phyloP scores from a whole-genome alignment of 2,888 invertebrate species.

The Dendrolimus pini region DNA sequence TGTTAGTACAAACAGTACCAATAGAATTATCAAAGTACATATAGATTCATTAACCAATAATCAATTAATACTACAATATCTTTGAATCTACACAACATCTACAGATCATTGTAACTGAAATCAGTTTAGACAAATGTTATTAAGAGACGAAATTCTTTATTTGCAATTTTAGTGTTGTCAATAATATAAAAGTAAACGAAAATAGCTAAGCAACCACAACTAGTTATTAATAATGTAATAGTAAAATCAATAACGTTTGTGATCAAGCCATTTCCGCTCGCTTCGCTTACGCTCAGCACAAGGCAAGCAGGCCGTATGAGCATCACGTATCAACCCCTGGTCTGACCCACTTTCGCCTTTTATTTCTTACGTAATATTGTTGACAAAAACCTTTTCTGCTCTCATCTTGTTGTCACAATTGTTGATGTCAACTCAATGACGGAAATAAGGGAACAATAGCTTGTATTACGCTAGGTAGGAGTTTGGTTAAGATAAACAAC shows the following conservation, averaged over 20 bases:
- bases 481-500: background rate
- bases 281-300: background rate
- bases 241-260: background rate
- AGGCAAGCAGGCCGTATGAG: background rate
- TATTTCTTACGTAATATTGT: conserved; percentile 27
- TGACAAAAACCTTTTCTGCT: conserved; percentile 19
- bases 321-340: conserved; percentile 9
- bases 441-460: conserved; percentile 1
- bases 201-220: background rate
- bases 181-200: background rate
- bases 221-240: background rate
- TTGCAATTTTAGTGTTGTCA: no score
- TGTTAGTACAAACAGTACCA: no score
- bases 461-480: background rate
- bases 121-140: no score
- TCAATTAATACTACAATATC: no score
- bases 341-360: conserved; percentile 29
- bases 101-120: no score
- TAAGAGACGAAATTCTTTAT: no score
- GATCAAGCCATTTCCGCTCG: background rate
- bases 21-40: no score
- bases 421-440: conserved; percentile 4
- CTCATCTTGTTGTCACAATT: conserved; percentile 15
- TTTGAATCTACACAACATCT: no score
- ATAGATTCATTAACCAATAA: no score